Evolutionary conservation across 2,888 invertebrate species (phyloP).

Genomic region (Slavum lentiscoides): DNA sequence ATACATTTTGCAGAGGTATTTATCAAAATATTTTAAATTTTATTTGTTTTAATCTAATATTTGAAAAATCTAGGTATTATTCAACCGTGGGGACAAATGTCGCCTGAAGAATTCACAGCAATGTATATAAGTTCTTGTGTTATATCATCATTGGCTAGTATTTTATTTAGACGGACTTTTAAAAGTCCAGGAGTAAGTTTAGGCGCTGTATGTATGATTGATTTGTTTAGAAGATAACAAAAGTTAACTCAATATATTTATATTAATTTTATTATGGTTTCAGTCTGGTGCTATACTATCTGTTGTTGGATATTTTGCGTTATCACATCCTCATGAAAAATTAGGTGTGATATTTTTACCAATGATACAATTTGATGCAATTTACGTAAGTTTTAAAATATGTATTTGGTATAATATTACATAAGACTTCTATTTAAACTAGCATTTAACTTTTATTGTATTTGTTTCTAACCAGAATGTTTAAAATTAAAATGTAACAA

Average conservation of each 20-base stretch:
- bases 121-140: slow-evolving; percentile 88
- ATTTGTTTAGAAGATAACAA: neutral
- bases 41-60: slow-evolving; percentile 19
- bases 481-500: neutral
- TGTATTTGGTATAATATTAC: neutral
- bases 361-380: slow-evolving; percentile 85
- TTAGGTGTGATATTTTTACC: slow-evolving; percentile 89
- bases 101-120: slow-evolving; percentile 81
- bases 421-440: neutral
- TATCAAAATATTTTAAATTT: neutral
- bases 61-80: slow-evolving; percentile 66
- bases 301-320: slow-evolving; percentile 83
- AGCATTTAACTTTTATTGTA: neutral
- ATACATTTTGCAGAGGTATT: slow-evolving; percentile 73
- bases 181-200: slow-evolving; percentile 77
- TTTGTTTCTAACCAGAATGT: neutral
- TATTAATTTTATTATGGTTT: slow-evolving; percentile 58
- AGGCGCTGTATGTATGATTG: slow-evolving; percentile 77
- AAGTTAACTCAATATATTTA: neutral
- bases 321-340: slow-evolving; percentile 84
- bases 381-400: slow-evolving; percentile 67
- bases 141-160: slow-evolving; percentile 82
- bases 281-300: slow-evolving; percentile 96
- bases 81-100: slow-evolving; percentile 71
- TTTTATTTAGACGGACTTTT: slow-evolving; percentile 74